Percentiles rank a stretch among this genome's conserved stretches.
Evolutionary conservation across 1,140 invertebrate genomes (phyloP).

Genomic region (Thaumatotibia leucotreta): DNA sequence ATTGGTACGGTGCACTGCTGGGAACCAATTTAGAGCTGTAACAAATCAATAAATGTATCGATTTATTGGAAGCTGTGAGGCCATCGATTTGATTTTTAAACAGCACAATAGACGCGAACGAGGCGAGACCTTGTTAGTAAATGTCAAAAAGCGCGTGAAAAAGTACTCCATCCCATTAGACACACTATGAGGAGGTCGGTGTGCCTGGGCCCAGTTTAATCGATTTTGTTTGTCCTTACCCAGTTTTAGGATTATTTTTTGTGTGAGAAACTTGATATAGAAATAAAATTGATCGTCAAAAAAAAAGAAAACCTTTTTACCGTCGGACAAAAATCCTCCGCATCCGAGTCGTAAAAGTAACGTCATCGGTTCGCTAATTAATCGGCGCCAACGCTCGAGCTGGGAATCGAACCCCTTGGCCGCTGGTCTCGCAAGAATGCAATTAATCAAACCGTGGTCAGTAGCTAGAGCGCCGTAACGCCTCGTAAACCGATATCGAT

Average conservation of each 20-base stretch:
- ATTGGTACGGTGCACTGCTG: constrained; percentile 56
- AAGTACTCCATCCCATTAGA: constrained; percentile 17
- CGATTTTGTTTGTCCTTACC: not conserved
- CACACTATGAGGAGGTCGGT: constrained; percentile 4
- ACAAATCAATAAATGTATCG: constrained; percentile 76
- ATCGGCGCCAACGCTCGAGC: constrained; percentile 61
- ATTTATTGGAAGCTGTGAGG: constrained; percentile 72
- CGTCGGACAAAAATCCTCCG: constrained; percentile 44
- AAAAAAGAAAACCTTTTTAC: constrained; percentile 36
- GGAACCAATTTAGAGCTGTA: constrained; percentile 74
- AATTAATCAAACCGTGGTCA: constrained; percentile 74
- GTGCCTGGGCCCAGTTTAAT: not conserved
- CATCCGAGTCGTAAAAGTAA: constrained; percentile 45
- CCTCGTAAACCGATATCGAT: constrained; percentile 74
- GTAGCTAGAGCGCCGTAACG: constrained; percentile 69
- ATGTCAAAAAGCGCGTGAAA: constrained; percentile 61
- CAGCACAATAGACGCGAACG: constrained; percentile 50
- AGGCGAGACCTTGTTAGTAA: constrained; percentile 70
- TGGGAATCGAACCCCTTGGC: constrained; percentile 34
- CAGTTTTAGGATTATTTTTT: not conserved
- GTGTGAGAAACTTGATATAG: not conserved
- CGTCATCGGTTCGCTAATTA: constrained; percentile 68
- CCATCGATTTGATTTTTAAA: constrained; percentile 70
- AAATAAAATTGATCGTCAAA: constrained; percentile 12
- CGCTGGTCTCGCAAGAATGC: constrained; percentile 56